Conservation (phyloP, 2,797 vertebrate genomes). For the Ataeniobius toweri region DNA sequence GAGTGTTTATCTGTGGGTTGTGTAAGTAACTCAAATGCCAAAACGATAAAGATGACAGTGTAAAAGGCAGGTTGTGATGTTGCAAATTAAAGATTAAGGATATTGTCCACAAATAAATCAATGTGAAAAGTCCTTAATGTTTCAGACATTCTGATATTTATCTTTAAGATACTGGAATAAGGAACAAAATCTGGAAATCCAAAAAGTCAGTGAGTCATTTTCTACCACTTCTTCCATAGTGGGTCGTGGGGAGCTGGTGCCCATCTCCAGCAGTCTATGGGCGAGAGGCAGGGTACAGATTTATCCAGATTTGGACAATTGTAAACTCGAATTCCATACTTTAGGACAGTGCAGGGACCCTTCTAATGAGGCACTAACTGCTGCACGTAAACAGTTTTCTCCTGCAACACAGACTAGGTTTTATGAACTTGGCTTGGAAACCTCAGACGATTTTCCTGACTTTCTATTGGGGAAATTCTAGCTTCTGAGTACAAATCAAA, state of each 20-base stretch:
- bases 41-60: not conserved
- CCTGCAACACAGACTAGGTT: not conserved
- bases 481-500: not conserved
- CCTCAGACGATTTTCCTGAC: not conserved
- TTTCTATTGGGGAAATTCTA: not conserved
- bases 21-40: not conserved
- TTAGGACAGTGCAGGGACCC: not conserved
- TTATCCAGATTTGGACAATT: not conserved
- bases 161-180: not conserved
- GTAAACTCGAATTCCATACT: not conserved
- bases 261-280: no score
- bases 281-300: no score
- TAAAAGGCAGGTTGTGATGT: not conserved
- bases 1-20: not conserved
- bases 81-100: not conserved
- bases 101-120: not conserved
- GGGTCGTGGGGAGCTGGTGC: no score
- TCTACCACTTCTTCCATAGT: no score
- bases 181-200: not conserved
- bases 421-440: not conserved
- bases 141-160: not conserved
- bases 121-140: not conserved
- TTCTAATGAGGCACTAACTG: not conserved
- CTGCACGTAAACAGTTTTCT: not conserved
- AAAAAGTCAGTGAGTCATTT: not conserved